phyloP scores from a whole-genome alignment of 2,113 vertebrate genomes.

The Haemorhous mexicanus region DNA sequence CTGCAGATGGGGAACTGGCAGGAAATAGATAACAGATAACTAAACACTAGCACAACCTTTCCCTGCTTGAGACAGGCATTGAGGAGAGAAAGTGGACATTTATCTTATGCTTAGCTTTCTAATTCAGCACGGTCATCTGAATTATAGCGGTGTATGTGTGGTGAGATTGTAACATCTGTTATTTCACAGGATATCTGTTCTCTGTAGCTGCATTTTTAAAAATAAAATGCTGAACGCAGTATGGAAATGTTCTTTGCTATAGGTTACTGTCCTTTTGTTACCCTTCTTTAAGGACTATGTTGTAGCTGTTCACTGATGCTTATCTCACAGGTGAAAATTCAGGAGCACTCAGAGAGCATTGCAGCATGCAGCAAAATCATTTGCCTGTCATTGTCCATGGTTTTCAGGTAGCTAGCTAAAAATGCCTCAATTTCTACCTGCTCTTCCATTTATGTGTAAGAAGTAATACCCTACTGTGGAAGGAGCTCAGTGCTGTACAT shows the following conservation, averaged over 20 bases:
- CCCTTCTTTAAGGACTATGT: background rate
- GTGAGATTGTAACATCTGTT: background rate
- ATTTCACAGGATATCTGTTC: background rate
- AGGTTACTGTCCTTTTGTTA: background rate
- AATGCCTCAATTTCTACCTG: background rate
- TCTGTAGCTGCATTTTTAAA: background rate
- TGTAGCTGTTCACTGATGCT: background rate
- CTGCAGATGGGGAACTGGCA: background rate
- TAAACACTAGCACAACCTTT: background rate
- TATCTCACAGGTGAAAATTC: background rate
- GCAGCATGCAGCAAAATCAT: background rate
- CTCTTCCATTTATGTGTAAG: background rate
- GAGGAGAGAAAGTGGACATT: background rate
- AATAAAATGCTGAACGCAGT: background rate
- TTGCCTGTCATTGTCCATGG: accelerated
- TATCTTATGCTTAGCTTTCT: background rate
- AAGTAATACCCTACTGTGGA: background rate
- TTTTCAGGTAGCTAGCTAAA: background rate
- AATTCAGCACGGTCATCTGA: background rate
- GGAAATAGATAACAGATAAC: background rate
- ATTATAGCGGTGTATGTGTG: background rate
- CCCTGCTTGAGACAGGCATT: background rate
- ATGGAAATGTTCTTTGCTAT: background rate
- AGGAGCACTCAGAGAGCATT: background rate
- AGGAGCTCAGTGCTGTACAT: background rate